Evolutionary conservation across 2,888 invertebrate genomes (phyloP).

Genomic region (Lasioglossum lativentre): DNA sequence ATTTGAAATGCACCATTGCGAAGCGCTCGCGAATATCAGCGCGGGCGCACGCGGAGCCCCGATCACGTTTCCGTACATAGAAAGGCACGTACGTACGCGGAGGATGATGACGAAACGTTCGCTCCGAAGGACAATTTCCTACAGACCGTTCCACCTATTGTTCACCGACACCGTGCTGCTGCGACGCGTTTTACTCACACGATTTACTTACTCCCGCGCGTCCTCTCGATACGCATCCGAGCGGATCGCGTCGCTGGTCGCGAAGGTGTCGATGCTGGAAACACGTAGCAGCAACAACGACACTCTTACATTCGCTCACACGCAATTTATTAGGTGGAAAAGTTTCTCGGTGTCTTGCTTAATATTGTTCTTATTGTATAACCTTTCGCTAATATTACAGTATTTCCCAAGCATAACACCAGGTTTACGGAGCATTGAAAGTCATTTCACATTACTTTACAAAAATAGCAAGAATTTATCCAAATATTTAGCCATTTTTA

Average conservation of each 20-base stretch:
- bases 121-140: slow-evolving; percentile 56
- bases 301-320: neutral
- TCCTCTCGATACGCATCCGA: neutral
- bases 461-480: too few relatives aligned
- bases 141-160: slow-evolving; percentile 53
- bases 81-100: slow-evolving; percentile 46
- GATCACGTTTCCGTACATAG: slow-evolving; percentile 61
- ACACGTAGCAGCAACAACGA: neutral
- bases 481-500: too few relatives aligned
- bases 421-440: too few relatives aligned
- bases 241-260: neutral
- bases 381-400: too few relatives aligned
- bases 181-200: neutral
- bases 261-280: neutral
- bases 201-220: slow-evolving; percentile 9
- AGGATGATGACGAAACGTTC: slow-evolving; percentile 55
- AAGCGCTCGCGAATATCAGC: slow-evolving; percentile 15
- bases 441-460: too few relatives aligned
- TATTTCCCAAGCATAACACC: too few relatives aligned
- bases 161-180: slow-evolving; percentile 28
- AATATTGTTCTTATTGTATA: too few relatives aligned
- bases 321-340: neutral
- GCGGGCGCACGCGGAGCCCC: slow-evolving; percentile 34
- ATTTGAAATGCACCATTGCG: slow-evolving; percentile 44
- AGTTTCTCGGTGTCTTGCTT: too few relatives aligned